Conservation (phyloP, 2,113 vertebrate species). For the Chaetorhynchus papuensis region DNA sequence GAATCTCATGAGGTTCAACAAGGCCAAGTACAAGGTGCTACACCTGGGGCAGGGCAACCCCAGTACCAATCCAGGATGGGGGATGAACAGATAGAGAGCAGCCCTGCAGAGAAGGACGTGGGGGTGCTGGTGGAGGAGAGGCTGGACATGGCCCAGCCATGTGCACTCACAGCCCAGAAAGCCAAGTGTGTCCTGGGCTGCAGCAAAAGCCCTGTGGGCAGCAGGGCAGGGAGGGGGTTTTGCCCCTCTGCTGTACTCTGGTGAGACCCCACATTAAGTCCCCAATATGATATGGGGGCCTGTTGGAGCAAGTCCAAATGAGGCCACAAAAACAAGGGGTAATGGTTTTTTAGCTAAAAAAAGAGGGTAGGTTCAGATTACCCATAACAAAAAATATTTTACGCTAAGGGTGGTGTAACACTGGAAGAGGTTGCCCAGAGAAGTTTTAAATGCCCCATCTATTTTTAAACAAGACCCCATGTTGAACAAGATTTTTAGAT, state of each 20-base stretch:
- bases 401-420: neutral
- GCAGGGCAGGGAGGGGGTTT: neutral
- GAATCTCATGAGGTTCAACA: neutral
- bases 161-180: neutral
- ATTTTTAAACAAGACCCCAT: neutral
- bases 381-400: neutral
- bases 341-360: neutral
- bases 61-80: neutral
- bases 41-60: too few species aligned
- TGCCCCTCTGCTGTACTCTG: fast-evolving
- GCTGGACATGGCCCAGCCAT: neutral
- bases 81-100: neutral
- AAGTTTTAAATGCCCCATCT: neutral
- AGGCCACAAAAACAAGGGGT: neutral
- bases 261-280: too few species aligned
- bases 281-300: too few species aligned
- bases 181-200: neutral
- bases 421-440: neutral
- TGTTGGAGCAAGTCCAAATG: neutral
- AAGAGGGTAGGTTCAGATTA: neutral
- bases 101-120: neutral
- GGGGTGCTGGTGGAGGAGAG: neutral
- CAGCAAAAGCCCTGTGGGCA: neutral
- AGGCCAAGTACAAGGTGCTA: neutral
- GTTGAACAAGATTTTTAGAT: neutral